Base-by-base conservation (phyloP, 2,888 invertebrate species). In the Alitta virens region DNA sequence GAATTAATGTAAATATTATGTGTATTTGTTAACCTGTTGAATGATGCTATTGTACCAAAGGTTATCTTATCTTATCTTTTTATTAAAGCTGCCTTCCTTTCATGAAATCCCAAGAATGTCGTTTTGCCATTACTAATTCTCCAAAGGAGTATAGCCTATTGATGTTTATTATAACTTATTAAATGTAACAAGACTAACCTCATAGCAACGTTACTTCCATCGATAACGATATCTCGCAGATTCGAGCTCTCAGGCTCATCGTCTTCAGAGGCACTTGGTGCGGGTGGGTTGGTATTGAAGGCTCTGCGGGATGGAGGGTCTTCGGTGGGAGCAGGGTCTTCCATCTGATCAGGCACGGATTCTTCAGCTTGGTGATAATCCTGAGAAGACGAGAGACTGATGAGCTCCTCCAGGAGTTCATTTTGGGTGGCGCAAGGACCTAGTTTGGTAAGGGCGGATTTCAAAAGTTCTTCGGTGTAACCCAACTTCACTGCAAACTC, bases 121-220 rank as follows among this genome's bases (percentile, higher is more conserved):
- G n/a, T n/a, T n/a, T n/a, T n/a, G n/a, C n/a, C n/a, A n/a, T n/a
- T n/a, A n/a, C n/a, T n/a, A n/a, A n/a, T n/a, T n/a, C n/a, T n/a
- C n/a, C n/a, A n/a, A n/a, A n/a, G n/a, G n/a, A n/a, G n/a, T n/a
- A n/a, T n/a, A n/a, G n/a, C n/a, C n/a, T n/a, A n/a, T n/a, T n/a
- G n/a, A n/a, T n/a, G n/a, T n/a, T n/a, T n/a, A n/a, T n/a, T n/a
- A n/a, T n/a, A n/a, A n/a, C n/a, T n/a, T n/a, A n/a, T n/a, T n/a
- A n/a, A n/a, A n/a, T n/a, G n/a, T n/a, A 46, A 46, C 12, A 23
- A 24, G 2, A 63, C 88, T 85, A 84, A 92, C 92, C 86, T 85
- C 85, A 89, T 88, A 1, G 91, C 92, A 16, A 92, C 88, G 83
- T 92, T 93, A 78, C 89, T 89, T 16, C 91, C 92, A 81, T 93